Conservation (phyloP, 2,888 invertebrate species). For the Euspilapteryx auroguttella region DNA sequence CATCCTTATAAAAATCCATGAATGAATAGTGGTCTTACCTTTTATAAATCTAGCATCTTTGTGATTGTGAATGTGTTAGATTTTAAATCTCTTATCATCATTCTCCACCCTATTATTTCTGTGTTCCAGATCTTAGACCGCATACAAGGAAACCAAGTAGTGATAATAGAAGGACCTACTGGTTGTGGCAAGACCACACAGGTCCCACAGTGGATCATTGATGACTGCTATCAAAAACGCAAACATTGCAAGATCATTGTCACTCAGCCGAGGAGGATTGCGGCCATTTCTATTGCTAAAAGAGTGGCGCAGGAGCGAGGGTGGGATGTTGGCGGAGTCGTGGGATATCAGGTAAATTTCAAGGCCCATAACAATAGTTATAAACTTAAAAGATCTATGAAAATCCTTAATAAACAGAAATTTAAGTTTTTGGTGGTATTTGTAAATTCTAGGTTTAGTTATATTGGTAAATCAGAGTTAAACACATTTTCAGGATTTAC, state of each 20-base stretch:
- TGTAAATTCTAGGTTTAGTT: too few relatives aligned
- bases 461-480: too few relatives aligned
- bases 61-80: neutral
- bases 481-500: too few relatives aligned
- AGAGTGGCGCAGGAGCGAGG: slow-evolving; percentile 82
- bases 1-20: too few relatives aligned
- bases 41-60: too few relatives aligned
- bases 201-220: slow-evolving; percentile 92
- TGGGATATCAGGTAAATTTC: slow-evolving; percentile 81
- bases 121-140: slow-evolving; percentile 65
- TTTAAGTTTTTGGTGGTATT: too few relatives aligned
- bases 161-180: slow-evolving; percentile 88
- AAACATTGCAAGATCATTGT: slow-evolving; percentile 84
- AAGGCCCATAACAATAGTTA: neutral
- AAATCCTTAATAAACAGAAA: too few relatives aligned
- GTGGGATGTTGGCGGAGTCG: slow-evolving; percentile 80
- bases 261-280: slow-evolving; percentile 92
- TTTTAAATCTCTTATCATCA: neutral
- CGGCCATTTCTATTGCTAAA: slow-evolving; percentile 86
- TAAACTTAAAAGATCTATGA: too few relatives aligned
- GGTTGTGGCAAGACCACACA: slow-evolving; percentile 92
- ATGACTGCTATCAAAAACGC: slow-evolving; percentile 66
- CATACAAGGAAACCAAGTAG: slow-evolving; percentile 70
- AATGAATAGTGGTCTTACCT: too few relatives aligned
- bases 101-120: neutral